A percentile compares a stretch with the other conserved stretches of the same genome.
These are phyloP conservation scores for Eupithecia inturbata DNA, from an alignment of 2,888 invertebrate genomes.

Conservation along the genomic window DNA sequence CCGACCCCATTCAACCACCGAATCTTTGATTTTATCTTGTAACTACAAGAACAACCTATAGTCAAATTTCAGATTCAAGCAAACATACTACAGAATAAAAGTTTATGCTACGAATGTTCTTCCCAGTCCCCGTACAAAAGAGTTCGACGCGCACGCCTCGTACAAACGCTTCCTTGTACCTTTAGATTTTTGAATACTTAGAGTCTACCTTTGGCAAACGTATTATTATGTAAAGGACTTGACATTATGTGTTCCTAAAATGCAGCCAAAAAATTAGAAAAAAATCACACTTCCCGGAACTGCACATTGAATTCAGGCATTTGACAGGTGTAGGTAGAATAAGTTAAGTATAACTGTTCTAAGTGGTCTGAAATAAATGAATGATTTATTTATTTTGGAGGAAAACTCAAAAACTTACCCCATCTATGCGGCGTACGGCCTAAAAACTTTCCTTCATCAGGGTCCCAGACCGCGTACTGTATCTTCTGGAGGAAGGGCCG, in stretches of 20 bases:
- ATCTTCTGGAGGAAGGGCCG: conserved; percentile 70
- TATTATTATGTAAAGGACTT: not conserved
- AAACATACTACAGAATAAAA: not conserved
- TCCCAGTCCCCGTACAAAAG: conserved; percentile 9
- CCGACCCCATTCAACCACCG: no score
- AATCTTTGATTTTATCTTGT: not conserved
- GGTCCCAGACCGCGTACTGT: conserved; percentile 83
- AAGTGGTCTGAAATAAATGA: no score
- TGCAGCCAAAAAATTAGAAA: not conserved
- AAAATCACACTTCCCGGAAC: not conserved
- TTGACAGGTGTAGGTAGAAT: not conserved
- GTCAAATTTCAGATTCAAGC: not conserved
- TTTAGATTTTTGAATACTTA: not conserved
- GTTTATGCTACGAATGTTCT: not conserved
- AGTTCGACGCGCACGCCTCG: conserved; percentile 22
- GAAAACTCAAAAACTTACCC: conserved; percentile 82
- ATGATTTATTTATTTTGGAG: not conserved
- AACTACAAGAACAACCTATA: not conserved
- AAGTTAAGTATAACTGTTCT: no score
- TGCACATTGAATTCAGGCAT: not conserved
- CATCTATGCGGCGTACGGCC: conserved; percentile 86
- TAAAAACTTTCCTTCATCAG: conserved; percentile 84
- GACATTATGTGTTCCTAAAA: not conserved
- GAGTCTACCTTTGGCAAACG: no score
- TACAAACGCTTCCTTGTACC: not conserved